Conservation (phyloP, 2,113 vertebrate species). For the Chloropsis cyanopogon region DNA sequence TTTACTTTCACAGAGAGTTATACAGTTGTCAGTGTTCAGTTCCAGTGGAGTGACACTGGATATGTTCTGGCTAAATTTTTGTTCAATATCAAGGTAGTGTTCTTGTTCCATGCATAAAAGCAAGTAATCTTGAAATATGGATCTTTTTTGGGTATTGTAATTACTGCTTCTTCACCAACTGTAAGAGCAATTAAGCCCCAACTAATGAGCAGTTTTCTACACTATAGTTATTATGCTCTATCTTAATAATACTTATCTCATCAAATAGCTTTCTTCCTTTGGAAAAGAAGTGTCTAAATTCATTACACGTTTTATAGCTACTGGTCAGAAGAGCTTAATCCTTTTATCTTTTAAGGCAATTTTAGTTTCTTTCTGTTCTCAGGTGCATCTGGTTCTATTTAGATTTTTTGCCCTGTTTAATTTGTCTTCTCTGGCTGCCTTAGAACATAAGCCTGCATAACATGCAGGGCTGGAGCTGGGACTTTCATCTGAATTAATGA, state of each 20-base stretch:
- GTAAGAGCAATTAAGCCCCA: slow-evolving; percentile 50
- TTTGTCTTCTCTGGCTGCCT: neutral
- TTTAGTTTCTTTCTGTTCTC: neutral
- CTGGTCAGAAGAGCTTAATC: neutral
- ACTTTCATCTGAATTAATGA: neutral
- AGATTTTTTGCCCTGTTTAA: neutral
- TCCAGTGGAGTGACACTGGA: neutral
- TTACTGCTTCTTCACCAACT: slow-evolving; percentile 44
- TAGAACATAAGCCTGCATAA: neutral
- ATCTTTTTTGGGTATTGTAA: slow-evolving; percentile 45
- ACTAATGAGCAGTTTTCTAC: slow-evolving; percentile 56
- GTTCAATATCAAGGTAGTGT: neutral
- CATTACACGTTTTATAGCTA: neutral
- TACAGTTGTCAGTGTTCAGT: neutral
- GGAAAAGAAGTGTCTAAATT: slow-evolving; percentile 8
- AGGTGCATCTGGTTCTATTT: slow-evolving; percentile 9
- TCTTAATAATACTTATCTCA: slow-evolving; percentile 42
- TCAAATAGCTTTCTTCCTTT: slow-evolving; percentile 17
- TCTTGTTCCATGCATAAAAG: neutral
- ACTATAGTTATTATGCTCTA: slow-evolving; percentile 7
- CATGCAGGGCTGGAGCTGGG: neutral
- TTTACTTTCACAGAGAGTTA: slow-evolving; percentile 19
- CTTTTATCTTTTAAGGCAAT: slow-evolving; percentile 16
- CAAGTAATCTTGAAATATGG: neutral
- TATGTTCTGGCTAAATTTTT: neutral